Percentiles rank a stretch among this genome's conserved stretches.
These are phyloP conservation scores for Therioaphis trifolii DNA, from an alignment of 2,888 invertebrate genomes.

Conservation along the genomic window DNA sequence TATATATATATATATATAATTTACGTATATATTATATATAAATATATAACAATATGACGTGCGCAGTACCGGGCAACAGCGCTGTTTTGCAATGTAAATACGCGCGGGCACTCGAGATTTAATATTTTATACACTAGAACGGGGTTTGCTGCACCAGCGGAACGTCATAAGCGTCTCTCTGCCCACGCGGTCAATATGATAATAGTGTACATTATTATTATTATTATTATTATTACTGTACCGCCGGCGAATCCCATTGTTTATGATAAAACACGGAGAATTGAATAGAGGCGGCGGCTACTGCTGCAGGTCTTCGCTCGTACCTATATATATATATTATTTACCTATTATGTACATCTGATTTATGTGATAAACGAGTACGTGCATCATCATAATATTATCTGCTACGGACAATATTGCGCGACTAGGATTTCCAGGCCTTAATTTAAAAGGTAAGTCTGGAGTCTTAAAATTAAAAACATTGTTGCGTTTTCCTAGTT, in stretches of 20 bases:
- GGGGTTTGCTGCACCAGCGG: background rate
- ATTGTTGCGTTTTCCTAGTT: no score
- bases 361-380: no score
- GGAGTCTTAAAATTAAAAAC: no score
- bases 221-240: background rate
- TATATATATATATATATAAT: background rate
- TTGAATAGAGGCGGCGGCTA: background rate
- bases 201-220: background rate
- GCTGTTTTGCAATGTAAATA: background rate
- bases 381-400: no score
- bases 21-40: no score
- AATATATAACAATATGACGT: no score
- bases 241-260: conserved; percentile 7
- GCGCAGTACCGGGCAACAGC: background rate
- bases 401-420: no score
- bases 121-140: conserved; percentile 17
- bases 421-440: no score
- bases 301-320: background rate
- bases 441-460: no score
- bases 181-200: background rate
- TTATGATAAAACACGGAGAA: background rate
- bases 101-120: conserved; percentile 18
- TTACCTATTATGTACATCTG: no score
- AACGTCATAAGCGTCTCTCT: background rate
- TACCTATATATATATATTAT: background rate